A percentile compares a stretch with the other conserved stretches of the same genome.
phyloP scores from a whole-genome alignment of 2,888 invertebrate species.

The Malachius bipustulatus region DNA sequence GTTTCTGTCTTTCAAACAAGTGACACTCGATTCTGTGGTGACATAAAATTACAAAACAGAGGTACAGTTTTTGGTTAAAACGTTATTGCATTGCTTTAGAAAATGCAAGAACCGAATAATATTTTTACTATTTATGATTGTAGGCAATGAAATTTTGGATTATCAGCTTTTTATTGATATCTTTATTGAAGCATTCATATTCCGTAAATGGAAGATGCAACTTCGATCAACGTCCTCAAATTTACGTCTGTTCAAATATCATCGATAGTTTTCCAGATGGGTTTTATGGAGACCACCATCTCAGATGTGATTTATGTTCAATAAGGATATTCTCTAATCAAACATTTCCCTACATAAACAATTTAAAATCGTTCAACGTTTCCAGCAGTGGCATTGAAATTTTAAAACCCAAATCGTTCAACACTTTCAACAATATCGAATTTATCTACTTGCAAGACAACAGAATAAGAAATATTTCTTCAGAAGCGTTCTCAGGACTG shows the following conservation, averaged over 20 bases:
- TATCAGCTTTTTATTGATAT: no score
- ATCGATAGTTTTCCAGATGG: slow-evolving; percentile 25
- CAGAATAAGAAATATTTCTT: slow-evolving; percentile 23
- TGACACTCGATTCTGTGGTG: no score
- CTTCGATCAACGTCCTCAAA: no score
- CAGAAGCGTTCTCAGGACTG: slow-evolving; percentile 28
- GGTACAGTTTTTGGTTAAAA: no score
- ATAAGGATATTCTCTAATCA: slow-evolving; percentile 25
- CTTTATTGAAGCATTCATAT: no score
- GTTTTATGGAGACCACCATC: slow-evolving; percentile 27
- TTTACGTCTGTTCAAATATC: slow-evolving; percentile 26
- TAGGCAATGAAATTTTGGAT: no score
- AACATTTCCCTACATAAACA: slow-evolving; percentile 27
- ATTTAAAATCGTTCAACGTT: slow-evolving; percentile 25
- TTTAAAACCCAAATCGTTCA: slow-evolving; percentile 26
- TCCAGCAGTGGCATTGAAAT: slow-evolving; percentile 25
- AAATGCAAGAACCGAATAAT: no score
- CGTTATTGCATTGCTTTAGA: no score
- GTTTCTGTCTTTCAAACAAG: no score
- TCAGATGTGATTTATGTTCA: slow-evolving; percentile 27
- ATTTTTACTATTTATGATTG: no score
- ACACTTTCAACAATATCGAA: slow-evolving; percentile 22
- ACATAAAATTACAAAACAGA: no score
- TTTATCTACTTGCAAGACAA: slow-evolving; percentile 28
- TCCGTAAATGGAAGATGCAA: no score